Percentiles rank a stretch among this genome's conserved stretches.
Evolutionary conservation across 2,113 vertebrate species (phyloP).

Genomic region (Callopanchax toddi): DNA sequence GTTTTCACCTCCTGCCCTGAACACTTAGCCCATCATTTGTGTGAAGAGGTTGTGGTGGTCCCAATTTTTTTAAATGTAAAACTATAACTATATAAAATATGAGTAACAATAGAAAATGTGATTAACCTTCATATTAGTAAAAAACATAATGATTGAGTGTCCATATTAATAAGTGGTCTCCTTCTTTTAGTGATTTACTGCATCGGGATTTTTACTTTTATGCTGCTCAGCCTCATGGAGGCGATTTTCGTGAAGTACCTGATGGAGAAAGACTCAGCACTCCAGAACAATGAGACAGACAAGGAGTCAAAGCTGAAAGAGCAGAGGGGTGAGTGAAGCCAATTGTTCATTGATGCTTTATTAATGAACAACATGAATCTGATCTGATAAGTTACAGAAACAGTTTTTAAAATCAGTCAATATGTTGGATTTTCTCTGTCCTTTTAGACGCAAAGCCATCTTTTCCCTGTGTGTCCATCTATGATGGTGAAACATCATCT

Average conservation of each 20-base stretch:
- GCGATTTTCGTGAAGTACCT: slow-evolving; percentile 74
- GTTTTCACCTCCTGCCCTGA: too few relatives aligned
- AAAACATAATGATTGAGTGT: background rate
- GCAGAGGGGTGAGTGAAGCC: background rate
- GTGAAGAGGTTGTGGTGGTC: too few relatives aligned
- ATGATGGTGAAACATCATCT: background rate
- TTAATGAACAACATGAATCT: background rate
- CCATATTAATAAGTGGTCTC: background rate
- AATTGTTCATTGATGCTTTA: too few relatives aligned
- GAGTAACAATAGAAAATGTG: too few relatives aligned
- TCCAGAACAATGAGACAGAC: background rate
- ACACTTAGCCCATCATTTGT: too few relatives aligned
- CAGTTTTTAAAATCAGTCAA: background rate
- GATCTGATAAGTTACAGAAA: background rate
- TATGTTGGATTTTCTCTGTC: background rate
- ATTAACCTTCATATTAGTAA: too few relatives aligned
- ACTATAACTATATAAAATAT: too few relatives aligned
- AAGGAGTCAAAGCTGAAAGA: background rate
- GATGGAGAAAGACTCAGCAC: slow-evolving; percentile 44
- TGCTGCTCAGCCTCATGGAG: slow-evolving; percentile 80
- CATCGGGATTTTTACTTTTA: slow-evolving; percentile 76
- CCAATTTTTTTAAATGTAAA: too few relatives aligned
- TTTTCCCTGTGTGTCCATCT: background rate
- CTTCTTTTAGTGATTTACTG: slow-evolving; percentile 52
- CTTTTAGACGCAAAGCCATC: background rate